Percentiles rank a stretch among this genome's conserved stretches.
Conservation (phyloP, 2,888 invertebrate genomes). For the Ptychoptera contaminata region DNA sequence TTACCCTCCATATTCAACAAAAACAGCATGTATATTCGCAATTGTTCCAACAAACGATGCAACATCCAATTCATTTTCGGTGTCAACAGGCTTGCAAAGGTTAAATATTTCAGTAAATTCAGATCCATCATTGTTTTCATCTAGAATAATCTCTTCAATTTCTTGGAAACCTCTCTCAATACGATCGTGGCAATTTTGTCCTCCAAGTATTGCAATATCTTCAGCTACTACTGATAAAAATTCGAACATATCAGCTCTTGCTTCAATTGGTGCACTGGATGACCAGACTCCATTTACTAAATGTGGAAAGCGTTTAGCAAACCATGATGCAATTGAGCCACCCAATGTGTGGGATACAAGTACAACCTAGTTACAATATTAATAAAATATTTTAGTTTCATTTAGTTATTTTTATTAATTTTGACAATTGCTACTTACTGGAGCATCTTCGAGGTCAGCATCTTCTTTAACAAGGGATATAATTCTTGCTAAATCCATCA, state of each 20-base stretch:
- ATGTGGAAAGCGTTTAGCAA: slow-evolving; percentile 46
- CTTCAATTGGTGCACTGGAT: slow-evolving; percentile 48
- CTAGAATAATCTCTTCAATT: slow-evolving; percentile 2
- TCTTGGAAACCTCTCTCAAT: slow-evolving; percentile 1
- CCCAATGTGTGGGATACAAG: slow-evolving; percentile 51
- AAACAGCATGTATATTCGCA: slow-evolving; percentile 18
- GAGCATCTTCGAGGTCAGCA: slow-evolving; percentile 24
- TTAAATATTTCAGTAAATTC: slow-evolving; percentile 14
- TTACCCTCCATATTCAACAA: slow-evolving; percentile 18
- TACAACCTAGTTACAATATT: slow-evolving; percentile 19
- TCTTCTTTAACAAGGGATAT: slow-evolving; percentile 33
- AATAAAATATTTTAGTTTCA: no score
- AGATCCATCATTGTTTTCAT: background rate
- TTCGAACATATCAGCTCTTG: slow-evolving; percentile 37
- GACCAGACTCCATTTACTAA: slow-evolving; percentile 41
- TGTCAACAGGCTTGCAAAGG: slow-evolving; percentile 21
- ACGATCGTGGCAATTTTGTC: slow-evolving; percentile 6
- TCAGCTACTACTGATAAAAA: no score
- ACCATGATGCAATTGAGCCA: slow-evolving; percentile 52
- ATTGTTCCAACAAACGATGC: slow-evolving; percentile 28
- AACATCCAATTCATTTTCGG: slow-evolving; percentile 18
- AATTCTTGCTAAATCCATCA: slow-evolving; percentile 50
- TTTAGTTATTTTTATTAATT: no score
- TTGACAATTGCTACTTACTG: slow-evolving; percentile 8
- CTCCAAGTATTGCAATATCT: slow-evolving; percentile 1